Evolutionary conservation across 2,113 vertebrate genomes (phyloP).

Genomic region (Dasyprocta punctata): DNA sequence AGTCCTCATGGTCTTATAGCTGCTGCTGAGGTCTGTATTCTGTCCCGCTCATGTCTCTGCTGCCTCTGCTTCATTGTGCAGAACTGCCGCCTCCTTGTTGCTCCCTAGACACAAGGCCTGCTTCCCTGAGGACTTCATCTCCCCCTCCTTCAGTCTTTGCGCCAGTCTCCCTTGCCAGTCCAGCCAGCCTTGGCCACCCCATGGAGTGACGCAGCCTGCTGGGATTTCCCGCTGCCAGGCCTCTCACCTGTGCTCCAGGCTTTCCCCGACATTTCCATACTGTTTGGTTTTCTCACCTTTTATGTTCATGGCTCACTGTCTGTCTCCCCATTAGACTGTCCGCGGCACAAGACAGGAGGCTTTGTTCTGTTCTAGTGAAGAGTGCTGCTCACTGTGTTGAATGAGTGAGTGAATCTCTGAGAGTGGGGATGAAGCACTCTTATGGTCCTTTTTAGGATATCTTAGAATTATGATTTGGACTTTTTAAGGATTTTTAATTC

Average conservation of each 20-base stretch:
- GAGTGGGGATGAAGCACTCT: neutral
- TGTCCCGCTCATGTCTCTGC: neutral
- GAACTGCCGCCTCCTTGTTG: fast-evolving
- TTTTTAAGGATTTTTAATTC: neutral
- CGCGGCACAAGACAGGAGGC: neutral
- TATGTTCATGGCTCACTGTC: fast-evolving
- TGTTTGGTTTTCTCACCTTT: fast-evolving
- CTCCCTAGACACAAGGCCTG: fast-evolving
- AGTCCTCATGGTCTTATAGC: neutral
- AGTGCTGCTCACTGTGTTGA: fast-evolving
- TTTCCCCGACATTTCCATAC: no score
- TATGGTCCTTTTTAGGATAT: neutral
- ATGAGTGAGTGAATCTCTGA: neutral
- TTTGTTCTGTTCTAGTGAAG: neutral
- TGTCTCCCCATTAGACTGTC: neutral
- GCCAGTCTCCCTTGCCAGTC: fast-evolving
- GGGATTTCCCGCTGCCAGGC: neutral
- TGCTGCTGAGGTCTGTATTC: fast-evolving
- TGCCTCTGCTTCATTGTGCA: fast-evolving
- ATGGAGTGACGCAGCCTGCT: neutral
- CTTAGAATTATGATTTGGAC: neutral
- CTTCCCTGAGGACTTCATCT: fast-evolving
- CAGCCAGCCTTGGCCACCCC: neutral
- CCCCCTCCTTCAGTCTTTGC: fast-evolving
- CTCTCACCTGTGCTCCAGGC: neutral